Base-by-base conservation (phyloP, 2,113 vertebrate species). In the Dicaeum eximium region DNA sequence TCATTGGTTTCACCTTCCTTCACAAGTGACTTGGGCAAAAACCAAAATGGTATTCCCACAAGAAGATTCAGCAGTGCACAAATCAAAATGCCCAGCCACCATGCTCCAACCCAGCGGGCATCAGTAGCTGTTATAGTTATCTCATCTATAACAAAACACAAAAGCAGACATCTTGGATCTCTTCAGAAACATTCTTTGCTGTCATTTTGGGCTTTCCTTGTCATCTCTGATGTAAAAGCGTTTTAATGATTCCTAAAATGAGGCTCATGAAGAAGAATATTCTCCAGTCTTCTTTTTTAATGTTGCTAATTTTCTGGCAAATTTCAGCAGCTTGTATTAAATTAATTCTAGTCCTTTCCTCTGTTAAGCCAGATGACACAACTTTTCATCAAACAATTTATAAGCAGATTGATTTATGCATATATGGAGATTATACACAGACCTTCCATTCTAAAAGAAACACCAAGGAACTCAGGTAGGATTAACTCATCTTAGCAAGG, bases 21-120 rank as follows among this genome's bases (percentile, higher is more conserved):
- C 42, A 96, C 82, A n/a, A 98, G 97, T 1, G 94, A 93, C 91
- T 97, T 98, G 20, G 98, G 98, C 57, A 98, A 89, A 92, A 98
- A 98, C 79, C 95, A 98, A 45, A 98, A 98, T 8, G 98, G 98
- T n/a, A 98, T 77, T 53, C 93, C 96, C 15, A 95, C 95, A 0
- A 98, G 90, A 56, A 98, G 57, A 31, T 97, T 98, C 53, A 98
- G 58, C 64, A 88, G 93, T 15, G 96, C 97, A 80, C 98, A 98
- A 58, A 98, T 88, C 85, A 98, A 77, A 95, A 98, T 95, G 61
- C 98, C 98, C 53, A 98, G 78, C 98, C 98, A 98, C 98, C 98
- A 98, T 1, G 98, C 98, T 30, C 98, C 98, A 37, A 98, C 98
- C 98, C 98, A 98, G 17, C 97, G 97, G 47, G 97, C 96, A 64